phyloP scores from a whole-genome alignment of 1,140 invertebrate species.

The Aphelenchoides fujianensis region DNA sequence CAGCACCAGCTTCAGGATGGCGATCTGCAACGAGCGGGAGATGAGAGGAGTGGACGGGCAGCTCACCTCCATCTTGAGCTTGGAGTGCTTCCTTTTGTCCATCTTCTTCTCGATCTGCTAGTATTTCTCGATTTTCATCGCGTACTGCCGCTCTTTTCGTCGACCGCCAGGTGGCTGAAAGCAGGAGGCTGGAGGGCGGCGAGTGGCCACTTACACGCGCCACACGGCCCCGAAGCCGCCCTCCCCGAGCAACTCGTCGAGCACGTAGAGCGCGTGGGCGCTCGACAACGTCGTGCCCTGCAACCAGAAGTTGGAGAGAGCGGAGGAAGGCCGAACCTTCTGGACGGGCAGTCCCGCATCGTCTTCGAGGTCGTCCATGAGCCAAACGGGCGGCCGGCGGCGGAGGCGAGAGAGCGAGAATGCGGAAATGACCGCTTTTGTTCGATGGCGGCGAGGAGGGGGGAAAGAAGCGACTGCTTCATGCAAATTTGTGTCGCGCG shows the following conservation, averaged over 20 bases:
- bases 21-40: constrained; percentile 31
- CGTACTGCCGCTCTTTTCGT: constrained; percentile 15
- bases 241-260: neutral
- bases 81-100: constrained; percentile 30
- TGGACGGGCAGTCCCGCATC: too few relatives aligned
- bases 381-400: too few relatives aligned
- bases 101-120: constrained; percentile 37
- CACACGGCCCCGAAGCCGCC: constrained; percentile 3
- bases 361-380: too few relatives aligned
- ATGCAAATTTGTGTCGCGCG: too few relatives aligned
- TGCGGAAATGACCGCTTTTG: too few relatives aligned
- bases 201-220: neutral
- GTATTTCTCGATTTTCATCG: constrained; percentile 38
- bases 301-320: too few relatives aligned
- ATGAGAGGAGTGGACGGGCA: neutral
- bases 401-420: too few relatives aligned
- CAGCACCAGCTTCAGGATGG: constrained; percentile 46
- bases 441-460: too few relatives aligned
- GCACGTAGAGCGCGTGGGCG: neutral
- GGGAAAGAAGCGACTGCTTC: too few relatives aligned
- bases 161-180: neutral
- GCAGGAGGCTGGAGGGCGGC: too few relatives aligned
- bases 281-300: neutral
- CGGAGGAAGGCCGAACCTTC: too few relatives aligned
- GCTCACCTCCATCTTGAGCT: constrained; percentile 37